Conservation (phyloP, 2,797 vertebrate species). For the Holocentrus rufus region DNA sequence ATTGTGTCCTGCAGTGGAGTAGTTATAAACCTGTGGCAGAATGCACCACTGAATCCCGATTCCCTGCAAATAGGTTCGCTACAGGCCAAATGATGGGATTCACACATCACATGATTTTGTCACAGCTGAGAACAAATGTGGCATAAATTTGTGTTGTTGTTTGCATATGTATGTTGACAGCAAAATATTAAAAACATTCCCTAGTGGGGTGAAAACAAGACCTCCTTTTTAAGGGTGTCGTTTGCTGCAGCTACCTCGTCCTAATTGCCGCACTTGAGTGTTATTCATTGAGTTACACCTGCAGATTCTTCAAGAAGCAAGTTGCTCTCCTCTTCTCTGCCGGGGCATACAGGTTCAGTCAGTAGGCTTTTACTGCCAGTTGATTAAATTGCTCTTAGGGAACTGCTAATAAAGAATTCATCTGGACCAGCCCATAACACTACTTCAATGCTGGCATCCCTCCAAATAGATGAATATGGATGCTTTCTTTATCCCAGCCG, state of each 20-base stretch:
- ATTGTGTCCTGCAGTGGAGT: conserved; percentile 33
- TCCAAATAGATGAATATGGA: conserved; percentile 52
- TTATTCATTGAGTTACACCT: not conserved
- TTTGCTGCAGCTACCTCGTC: not conserved
- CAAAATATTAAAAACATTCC: too few relatives aligned
- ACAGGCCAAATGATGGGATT: conserved; percentile 15
- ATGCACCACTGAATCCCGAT: conserved; percentile 24
- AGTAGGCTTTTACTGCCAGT: conserved; percentile 49
- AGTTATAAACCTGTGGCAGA: conserved; percentile 41
- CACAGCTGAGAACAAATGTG: not conserved
- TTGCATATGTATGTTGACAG: too few relatives aligned
- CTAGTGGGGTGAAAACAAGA: too few relatives aligned
- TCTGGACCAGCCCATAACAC: conserved; percentile 33
- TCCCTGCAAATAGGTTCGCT: conserved; percentile 18
- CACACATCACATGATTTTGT: conserved; percentile 1
- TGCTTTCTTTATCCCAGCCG: conserved; percentile 39
- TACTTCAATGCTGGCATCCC: conserved; percentile 24
- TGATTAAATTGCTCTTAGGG: conserved; percentile 60
- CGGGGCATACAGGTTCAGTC: conserved; percentile 23
- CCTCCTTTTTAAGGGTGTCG: too few relatives aligned
- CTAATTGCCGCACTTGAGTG: not conserved
- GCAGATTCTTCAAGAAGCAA: too few relatives aligned
- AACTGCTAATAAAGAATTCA: conserved; percentile 57
- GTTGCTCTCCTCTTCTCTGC: too few relatives aligned
- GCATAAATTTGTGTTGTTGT: too few relatives aligned